Conservation (phyloP, 2,888 invertebrate species). For the Agrochola litura region DNA sequence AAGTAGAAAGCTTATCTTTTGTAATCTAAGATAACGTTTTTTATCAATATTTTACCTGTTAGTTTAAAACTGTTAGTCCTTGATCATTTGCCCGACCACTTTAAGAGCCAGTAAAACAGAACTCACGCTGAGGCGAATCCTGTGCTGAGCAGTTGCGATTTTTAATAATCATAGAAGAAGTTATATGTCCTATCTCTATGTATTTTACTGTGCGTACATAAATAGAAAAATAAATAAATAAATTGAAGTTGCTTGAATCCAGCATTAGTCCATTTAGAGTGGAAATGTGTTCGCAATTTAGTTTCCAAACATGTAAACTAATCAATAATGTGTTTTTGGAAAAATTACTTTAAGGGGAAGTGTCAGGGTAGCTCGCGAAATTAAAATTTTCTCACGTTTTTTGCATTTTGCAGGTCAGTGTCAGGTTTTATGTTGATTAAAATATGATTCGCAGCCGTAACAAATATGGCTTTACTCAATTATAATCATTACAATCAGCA, state of each 20-base stretch:
- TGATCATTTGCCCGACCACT: neutral
- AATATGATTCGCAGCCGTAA: too few relatives aligned
- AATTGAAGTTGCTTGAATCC: neutral
- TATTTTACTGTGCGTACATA: too few relatives aligned
- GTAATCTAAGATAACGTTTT: neutral
- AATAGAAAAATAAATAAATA: too few relatives aligned
- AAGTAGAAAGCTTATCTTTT: conserved; percentile 15
- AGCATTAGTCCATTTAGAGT: neutral
- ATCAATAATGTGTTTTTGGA: neutral
- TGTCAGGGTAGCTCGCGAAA: too few relatives aligned
- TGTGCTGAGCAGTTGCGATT: neutral
- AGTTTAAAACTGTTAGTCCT: neutral
- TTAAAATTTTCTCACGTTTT: too few relatives aligned
- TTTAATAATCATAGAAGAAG: neutral
- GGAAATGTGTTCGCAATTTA: neutral
- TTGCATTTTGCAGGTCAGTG: too few relatives aligned
- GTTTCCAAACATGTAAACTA: neutral
- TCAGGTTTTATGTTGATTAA: too few relatives aligned
- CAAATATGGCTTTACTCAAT: too few relatives aligned
- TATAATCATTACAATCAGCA: too few relatives aligned
- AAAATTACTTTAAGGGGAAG: too few relatives aligned
- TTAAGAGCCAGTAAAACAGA: neutral
- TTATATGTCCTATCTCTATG: too few relatives aligned
- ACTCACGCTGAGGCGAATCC: neutral
- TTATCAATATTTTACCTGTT: neutral